phyloP scores from a whole-genome alignment of 1,140 invertebrate species.

The Melanaphis sacchari region DNA sequence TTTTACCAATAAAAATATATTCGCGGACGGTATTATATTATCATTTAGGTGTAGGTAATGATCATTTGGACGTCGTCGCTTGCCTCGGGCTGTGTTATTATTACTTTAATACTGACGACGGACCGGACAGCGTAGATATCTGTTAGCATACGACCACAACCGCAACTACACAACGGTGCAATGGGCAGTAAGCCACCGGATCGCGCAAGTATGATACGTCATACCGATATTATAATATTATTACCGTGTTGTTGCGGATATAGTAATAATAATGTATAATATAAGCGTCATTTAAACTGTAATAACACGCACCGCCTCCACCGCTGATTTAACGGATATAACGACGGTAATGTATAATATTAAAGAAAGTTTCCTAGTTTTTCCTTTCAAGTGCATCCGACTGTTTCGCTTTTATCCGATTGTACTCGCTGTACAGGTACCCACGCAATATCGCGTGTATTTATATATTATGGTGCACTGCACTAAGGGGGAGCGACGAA shows the following conservation, averaged over 20 bases:
- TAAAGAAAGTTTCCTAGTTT: constrained; percentile 44
- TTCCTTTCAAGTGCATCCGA: constrained; percentile 46
- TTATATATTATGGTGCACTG: no score
- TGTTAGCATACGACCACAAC: not conserved
- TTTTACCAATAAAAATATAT: not conserved
- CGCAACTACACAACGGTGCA: not conserved
- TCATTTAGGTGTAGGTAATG: not conserved
- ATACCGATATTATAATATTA: not conserved
- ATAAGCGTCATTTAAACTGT: not conserved
- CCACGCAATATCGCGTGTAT: not conserved
- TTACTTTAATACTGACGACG: not conserved
- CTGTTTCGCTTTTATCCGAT: constrained; percentile 39
- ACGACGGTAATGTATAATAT: not conserved
- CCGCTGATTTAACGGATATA: not conserved
- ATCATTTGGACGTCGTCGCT: no score
- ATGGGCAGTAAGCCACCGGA: not conserved
- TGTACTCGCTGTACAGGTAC: not conserved
- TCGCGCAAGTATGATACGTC: not conserved
- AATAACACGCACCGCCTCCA: not conserved
- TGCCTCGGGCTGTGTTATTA: not conserved
- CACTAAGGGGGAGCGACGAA: no score
- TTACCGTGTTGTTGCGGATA: not conserved
- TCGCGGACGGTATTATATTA: not conserved
- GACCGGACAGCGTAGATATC: not conserved
- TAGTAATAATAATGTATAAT: not conserved